Evolutionary conservation across 2,888 invertebrate species (phyloP), one percentile per base, ranked within the genome.

Genomic region (Caradrina kadenii): DNA sequence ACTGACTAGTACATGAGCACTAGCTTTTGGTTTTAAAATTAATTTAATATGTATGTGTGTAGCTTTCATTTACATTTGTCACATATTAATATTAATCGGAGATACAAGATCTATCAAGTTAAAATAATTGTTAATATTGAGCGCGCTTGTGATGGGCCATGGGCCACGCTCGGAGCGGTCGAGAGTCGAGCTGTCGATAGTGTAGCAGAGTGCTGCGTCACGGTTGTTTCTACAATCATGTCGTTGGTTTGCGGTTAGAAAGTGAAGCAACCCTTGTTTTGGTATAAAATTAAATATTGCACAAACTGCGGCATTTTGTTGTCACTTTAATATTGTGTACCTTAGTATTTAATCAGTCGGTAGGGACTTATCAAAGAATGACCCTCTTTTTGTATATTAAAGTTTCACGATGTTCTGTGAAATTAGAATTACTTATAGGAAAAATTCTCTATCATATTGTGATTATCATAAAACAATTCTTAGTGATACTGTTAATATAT

Each of bases 231-330:
- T 81, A 84, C 87, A 87, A 89, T 87, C 87, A 84, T 76, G 86
- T 86, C 83, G 84, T 84, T 85, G 82, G 84, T 78, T 85, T 90
- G 92, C 87, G 92, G 92, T 92, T 93, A 91, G 93, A 93, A 93
- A 93, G 91, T 89, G 73, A 88, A 89, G 87, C 91, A 88, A 86
- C 88, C 89, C 88, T 86, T 86, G 86, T 82, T 87, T 83, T 82
- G 76, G 82, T 87, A 80, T 84, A 78, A 86, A 90, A 90, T 90
- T 89, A 86, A 83, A 82, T 87, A 86, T 91, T 91, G 89, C 90
- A 89, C 85, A 89, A 90, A 89, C 84, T 86, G 82, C 78, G 75
- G 79, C 76, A 84, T 84, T 85, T 79, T 77, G 70, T 76, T 73
- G 77, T 79, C 66, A 83, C 73, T 72, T 69, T 69, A 78, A 78